Percentiles rank a stretch among this genome's conserved stretches.
Evolutionary conservation across 2,888 invertebrate species (phyloP).

Genomic region (Scrobipalpa costella): DNA sequence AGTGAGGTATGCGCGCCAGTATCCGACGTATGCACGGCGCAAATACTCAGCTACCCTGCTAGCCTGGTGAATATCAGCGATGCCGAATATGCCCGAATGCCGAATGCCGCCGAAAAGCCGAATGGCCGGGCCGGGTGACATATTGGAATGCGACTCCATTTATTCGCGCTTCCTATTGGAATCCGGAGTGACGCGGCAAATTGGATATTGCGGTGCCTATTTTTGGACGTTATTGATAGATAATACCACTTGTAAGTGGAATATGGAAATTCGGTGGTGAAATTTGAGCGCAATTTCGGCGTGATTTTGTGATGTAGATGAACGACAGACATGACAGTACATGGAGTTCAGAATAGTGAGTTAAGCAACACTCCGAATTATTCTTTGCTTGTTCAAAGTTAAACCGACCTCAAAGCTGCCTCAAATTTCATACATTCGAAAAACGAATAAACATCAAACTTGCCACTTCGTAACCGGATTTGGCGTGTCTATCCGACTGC

Average conservation of each 20-base stretch:
- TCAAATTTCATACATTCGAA: not conserved
- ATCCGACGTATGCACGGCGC: conserved; percentile 59
- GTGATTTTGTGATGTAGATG: not conserved
- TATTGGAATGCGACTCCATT: conserved; percentile 81
- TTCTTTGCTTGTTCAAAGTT: not conserved
- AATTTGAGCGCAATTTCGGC: conserved; percentile 18
- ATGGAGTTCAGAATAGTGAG: too few species aligned
- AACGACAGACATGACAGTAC: not conserved
- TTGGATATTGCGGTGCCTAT: conserved; percentile 78
- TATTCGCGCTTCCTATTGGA: conserved; percentile 80
- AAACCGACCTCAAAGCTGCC: not conserved
- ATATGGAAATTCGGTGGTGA: conserved; percentile 23
- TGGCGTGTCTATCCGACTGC: conserved; percentile 33
- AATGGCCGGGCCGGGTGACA: conserved; percentile 75
- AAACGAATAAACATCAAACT: conserved; percentile 8
- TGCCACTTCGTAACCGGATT: conserved; percentile 10
- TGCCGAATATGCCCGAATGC: conserved; percentile 53
- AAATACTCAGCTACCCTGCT: conserved; percentile 22
- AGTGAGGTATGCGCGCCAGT: conserved; percentile 60
- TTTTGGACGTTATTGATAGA: conserved; percentile 76
- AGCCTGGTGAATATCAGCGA: conserved; percentile 60
- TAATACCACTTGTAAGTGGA: conserved; percentile 61
- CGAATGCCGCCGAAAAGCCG: conserved; percentile 70
- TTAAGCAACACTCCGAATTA: not conserved
- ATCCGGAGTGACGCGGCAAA: conserved; percentile 80